Base-by-base conservation (phyloP, 2,888 invertebrate species). In the Tetropium fuscum region DNA sequence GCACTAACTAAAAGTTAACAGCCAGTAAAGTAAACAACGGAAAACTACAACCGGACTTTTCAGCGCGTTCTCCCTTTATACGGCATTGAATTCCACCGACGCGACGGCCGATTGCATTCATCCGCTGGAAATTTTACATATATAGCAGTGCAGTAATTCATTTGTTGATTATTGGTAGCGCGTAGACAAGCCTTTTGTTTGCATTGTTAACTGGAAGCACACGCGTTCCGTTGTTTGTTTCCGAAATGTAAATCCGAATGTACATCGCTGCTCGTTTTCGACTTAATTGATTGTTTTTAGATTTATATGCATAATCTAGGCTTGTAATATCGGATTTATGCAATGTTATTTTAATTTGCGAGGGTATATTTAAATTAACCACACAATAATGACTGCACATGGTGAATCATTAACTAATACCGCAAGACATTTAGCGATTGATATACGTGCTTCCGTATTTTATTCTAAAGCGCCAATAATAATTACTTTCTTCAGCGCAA, bases 91-190 rank as follows among this genome's bases (percentile, higher is more conserved):
- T 40, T 27, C 10, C 40, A n/a, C n/a, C n/a, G n/a, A n/a, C 51
- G 6, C 40, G 18, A 16, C n/a, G 27, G 20, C 18, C 10, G 25
- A 27, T 19, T 34, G 38, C 7, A 13, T 38, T 25, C 40, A 34
- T 38, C 40, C 40, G 49, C 36, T 49, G 16, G 7, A 10, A 49
- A 49, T 51, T 51, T 51, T 51, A 34, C 51, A 51, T 51, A 51
- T 51, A 40, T 40, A 51, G 40, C 51, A 25, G 18, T 8, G 40
- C 51, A 25, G 18, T 40, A 51, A 40, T 51, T 49, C 49, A 16
- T 49, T 51, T 51, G 51, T 51, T 51, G 51, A 51, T 51, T 51
- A 40, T 51, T 38, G 40, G 38, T 7, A 38, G 51, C 25, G 40
- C 18, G 27, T 27, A 27, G 34, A 51, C 38, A 27, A 10, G 20